Evolutionary conservation across 2,113 vertebrate genomes (phyloP).

Genomic region (Xiphias gladius): DNA sequence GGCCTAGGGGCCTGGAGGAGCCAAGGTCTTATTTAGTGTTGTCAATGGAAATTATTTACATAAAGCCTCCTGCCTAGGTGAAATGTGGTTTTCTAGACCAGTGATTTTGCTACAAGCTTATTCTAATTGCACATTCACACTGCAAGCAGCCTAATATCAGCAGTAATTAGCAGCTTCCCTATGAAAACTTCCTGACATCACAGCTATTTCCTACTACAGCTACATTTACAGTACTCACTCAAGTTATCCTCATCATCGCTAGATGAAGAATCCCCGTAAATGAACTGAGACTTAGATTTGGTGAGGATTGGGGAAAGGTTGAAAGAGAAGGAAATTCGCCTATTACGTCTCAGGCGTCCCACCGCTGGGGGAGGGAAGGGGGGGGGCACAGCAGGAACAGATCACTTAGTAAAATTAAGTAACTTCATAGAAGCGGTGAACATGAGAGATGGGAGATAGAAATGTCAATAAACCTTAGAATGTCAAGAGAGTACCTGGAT

Average conservation of each 20-base stretch:
- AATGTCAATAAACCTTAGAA: too few species aligned
- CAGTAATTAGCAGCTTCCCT: conserved; percentile 33
- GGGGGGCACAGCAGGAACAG: conserved; percentile 64
- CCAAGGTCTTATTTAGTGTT: conserved; percentile 3
- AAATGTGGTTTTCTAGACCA: conserved; percentile 20
- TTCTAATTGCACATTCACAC: conserved; percentile 33
- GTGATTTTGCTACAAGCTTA: conserved; percentile 11
- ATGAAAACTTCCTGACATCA: conserved; percentile 33
- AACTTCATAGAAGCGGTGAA: conserved; percentile 8
- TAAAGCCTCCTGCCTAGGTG: conserved; percentile 7
- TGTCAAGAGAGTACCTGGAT: not conserved
- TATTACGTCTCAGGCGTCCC: conserved; percentile 85
- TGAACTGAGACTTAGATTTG: conserved; percentile 91
- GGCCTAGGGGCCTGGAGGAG: not conserved
- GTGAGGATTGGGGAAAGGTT: conserved; percentile 92
- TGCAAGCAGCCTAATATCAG: conserved; percentile 23
- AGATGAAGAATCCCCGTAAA: conserved; percentile 92
- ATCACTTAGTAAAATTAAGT: conserved; percentile 48
- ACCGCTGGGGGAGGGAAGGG: conserved; percentile 76
- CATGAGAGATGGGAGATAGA: not conserved
- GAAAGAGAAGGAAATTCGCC: conserved; percentile 93
- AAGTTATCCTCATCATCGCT: conserved; percentile 92
- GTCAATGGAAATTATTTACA: conserved; percentile 27
- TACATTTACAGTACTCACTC: conserved; percentile 87
- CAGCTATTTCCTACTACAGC: conserved; percentile 52